Evolutionary conservation across 2,797 vertebrate species (phyloP).

Genomic region (Capromys pilorides): DNA sequence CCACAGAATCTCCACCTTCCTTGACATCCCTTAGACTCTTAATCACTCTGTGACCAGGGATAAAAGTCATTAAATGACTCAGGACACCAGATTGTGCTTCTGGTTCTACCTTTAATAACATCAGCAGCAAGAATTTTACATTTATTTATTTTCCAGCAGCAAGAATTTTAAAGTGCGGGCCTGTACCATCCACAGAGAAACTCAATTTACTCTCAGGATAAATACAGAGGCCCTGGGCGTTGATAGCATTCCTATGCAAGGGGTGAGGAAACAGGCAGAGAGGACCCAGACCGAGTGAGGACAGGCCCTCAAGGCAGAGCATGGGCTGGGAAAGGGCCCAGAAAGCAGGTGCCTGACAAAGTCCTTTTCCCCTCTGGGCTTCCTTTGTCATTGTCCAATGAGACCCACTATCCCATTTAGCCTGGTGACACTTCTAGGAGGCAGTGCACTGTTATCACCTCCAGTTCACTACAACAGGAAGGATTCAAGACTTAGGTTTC

Average conservation of each 20-base stretch:
- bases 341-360: neutral
- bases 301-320: neutral
- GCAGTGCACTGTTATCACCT: neutral
- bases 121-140: neutral
- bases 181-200: neutral
- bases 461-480: neutral
- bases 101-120: slow-evolving; percentile 1
- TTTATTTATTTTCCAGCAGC: no score
- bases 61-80: neutral
- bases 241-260: neutral
- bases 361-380: neutral
- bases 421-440: neutral
- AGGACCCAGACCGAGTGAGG: slow-evolving; percentile 3
- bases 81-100: slow-evolving; percentile 26
- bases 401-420: neutral
- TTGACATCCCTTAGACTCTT: slow-evolving; percentile 16
- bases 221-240: neutral
- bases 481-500: neutral
- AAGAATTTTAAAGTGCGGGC: slow-evolving; percentile 5
- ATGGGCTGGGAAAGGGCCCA: neutral
- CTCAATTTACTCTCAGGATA: slow-evolving; percentile 10
- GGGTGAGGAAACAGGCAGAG: neutral
- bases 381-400: neutral
- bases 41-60: neutral
- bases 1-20: neutral